phyloP scores from a whole-genome alignment of 2,797 vertebrate species.

The Eupleurogrammus muticus region DNA sequence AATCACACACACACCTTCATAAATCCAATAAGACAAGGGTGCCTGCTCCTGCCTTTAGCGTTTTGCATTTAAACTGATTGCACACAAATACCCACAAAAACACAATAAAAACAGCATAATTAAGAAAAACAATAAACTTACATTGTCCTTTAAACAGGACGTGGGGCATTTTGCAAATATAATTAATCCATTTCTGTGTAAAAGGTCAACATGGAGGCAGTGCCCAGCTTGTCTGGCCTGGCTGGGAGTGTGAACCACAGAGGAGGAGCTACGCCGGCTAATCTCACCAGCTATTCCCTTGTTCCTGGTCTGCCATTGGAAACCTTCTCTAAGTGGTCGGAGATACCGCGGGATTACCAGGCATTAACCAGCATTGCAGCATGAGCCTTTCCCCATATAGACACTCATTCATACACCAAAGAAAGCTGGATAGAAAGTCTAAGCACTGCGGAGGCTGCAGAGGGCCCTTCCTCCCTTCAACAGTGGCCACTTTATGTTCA shows the following conservation, averaged over 20 bases:
- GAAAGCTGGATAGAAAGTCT: conserved; percentile 74
- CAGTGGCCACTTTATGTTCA: conserved; percentile 10
- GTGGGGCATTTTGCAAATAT: conserved; percentile 46
- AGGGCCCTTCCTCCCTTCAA: conserved; percentile 13
- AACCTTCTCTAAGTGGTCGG: conserved; percentile 70
- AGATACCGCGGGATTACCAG: conserved; percentile 79
- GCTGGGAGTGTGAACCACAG: conserved; percentile 55
- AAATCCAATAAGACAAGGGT: conserved; percentile 1
- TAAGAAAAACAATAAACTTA: conserved; percentile 64
- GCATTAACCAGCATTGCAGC: conserved; percentile 80
- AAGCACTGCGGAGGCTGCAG: conserved; percentile 21
- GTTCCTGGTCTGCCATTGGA: conserved; percentile 65
- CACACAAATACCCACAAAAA: conserved; percentile 8
- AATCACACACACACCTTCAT: background rate
- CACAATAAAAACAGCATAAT: conserved; percentile 21
- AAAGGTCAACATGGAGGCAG: conserved; percentile 52
- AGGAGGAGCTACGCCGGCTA: conserved; percentile 78
- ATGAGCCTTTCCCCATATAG: conserved; percentile 86
- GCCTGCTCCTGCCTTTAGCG: conserved; percentile 1
- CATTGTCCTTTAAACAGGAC: conserved; percentile 65
- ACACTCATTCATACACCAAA: conserved; percentile 75
- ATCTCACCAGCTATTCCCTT: conserved; percentile 78
- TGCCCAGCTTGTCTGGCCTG: conserved; percentile 26
- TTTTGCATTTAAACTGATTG: background rate
- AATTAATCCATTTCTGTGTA: conserved; percentile 71